A percentile compares a stretch with the other conserved stretches of the same genome.
Evolutionary conservation across 37 sponge, comb jelly and placozoan genomes (phyloP).

Genomic region (Hexactinellida sp.): DNA sequence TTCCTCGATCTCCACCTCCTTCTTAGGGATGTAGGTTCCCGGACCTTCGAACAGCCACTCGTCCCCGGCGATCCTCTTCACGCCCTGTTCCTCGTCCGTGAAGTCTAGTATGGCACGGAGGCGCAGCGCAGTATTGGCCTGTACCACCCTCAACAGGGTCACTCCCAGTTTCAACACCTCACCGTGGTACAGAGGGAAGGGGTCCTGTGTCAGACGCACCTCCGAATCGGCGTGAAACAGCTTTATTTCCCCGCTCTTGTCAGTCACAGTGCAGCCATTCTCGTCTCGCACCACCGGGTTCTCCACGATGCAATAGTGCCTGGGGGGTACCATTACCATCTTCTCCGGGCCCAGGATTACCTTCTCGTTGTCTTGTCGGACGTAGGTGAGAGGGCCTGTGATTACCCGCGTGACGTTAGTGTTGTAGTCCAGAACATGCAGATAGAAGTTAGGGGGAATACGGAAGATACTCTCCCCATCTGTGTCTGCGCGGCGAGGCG

Average conservation of each 20-base stretch:
- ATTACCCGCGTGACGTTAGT: conserved; percentile 80
- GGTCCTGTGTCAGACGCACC: conserved; percentile 89
- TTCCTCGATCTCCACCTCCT: conserved; percentile 91
- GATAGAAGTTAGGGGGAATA: conserved; percentile 97
- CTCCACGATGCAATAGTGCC: conserved; percentile 95
- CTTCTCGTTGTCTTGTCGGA: conserved; percentile 99
- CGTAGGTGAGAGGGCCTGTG: conserved; percentile 87
- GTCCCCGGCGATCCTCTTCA: conserved; percentile 79
- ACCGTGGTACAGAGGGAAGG: conserved; percentile 97
- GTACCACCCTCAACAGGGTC: conserved; percentile 74
- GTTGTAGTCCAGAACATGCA: conserved; percentile 97
- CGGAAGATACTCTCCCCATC: conserved; percentile 76
- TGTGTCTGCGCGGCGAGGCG: conserved; percentile 18
- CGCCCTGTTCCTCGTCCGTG: conserved; percentile 53
- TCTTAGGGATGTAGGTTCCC: conserved; percentile 93
- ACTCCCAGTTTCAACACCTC: conserved; percentile 74
- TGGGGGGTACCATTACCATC: conserved; percentile 96
- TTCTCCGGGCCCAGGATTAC: conserved; percentile 88
- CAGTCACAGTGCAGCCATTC: conserved; percentile 51
- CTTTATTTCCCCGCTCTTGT: conserved; percentile 74
- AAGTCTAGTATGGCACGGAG: conserved; percentile 88
- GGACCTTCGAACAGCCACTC: conserved; percentile 99
- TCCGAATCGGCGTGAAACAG: conserved; percentile 94
- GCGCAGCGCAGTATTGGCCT: conserved; percentile 91
- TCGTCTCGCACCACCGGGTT: conserved; percentile 78